A percentile compares a stretch with the other conserved stretches of the same genome.
phyloP scores from a whole-genome alignment of 2,113 vertebrate genomes.

The Zapornia atra region DNA sequence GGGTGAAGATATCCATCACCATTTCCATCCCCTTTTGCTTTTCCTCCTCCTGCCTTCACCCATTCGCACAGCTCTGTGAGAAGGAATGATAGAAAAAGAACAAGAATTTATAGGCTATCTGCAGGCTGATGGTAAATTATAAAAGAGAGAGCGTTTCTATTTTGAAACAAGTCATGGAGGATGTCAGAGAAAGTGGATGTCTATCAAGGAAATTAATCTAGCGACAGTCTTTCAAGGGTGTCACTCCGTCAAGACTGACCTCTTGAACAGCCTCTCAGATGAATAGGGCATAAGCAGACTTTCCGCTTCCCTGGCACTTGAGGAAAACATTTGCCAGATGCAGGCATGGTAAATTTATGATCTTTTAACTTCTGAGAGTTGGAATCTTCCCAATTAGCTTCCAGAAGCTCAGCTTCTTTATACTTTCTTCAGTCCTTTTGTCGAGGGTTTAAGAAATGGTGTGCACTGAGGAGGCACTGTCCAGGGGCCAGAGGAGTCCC shows the following conservation, averaged over 20 bases:
- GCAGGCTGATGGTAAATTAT: neutral
- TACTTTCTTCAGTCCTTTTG: neutral
- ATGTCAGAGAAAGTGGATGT: neutral
- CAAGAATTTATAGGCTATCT: neutral
- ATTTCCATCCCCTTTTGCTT: neutral
- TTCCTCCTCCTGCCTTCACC: neutral
- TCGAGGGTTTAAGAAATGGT: neutral
- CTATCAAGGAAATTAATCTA: slow-evolving; percentile 4
- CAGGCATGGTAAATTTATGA: slow-evolving; percentile 8
- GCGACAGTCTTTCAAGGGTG: neutral
- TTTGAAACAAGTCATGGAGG: neutral
- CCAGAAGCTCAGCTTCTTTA: slow-evolving; percentile 15
- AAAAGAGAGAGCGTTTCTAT: neutral
- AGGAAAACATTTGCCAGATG: slow-evolving; percentile 42
- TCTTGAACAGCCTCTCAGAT: slow-evolving; percentile 18
- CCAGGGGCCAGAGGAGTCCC: neutral
- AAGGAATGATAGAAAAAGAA: neutral
- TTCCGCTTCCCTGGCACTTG: slow-evolving; percentile 39
- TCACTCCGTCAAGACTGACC: slow-evolving; percentile 27
- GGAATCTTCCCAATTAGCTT: slow-evolving; percentile 29
- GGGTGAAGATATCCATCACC: neutral
- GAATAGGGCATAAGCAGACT: slow-evolving; percentile 23
- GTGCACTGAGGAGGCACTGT: neutral
- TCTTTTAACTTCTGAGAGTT: slow-evolving; percentile 23
- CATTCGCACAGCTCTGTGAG: neutral